phyloP scores from a whole-genome alignment of 1,140 invertebrate species.

The Drosophila virilis region DNA sequence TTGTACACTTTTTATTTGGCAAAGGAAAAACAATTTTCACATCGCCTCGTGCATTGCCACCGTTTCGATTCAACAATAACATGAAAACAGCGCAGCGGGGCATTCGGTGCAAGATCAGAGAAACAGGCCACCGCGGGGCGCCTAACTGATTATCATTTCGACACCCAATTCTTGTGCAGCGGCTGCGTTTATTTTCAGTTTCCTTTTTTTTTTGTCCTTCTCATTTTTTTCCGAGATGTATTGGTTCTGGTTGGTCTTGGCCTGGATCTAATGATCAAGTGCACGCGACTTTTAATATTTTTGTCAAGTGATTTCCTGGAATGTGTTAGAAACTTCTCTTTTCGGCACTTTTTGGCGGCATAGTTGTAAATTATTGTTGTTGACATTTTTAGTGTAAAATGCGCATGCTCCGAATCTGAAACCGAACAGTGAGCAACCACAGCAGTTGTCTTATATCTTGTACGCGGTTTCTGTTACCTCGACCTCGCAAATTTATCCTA shows the following conservation, averaged over 20 bases:
- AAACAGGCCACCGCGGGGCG: conserved; percentile 52
- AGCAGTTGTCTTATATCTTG: conserved; percentile 6
- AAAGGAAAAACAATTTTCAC: background rate
- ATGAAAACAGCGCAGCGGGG: conserved; percentile 49
- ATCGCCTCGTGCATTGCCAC: conserved; percentile 22
- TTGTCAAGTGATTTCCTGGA: conserved; percentile 66
- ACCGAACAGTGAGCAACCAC: background rate
- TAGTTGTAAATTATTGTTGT: conserved; percentile 67
- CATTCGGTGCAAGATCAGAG: conserved; percentile 63
- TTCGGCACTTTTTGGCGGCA: conserved; percentile 51
- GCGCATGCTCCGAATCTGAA: conserved; percentile 15
- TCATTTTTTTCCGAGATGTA: conserved; percentile 20
- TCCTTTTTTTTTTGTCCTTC: conserved; percentile 3
- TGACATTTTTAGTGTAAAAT: conserved; percentile 75
- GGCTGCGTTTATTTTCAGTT: conserved; percentile 39
- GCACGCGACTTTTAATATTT: conserved; percentile 41
- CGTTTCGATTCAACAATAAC: conserved; percentile 32
- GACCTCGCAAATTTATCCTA: background rate
- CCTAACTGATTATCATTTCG: conserved; percentile 72
- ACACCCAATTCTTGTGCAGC: conserved; percentile 65
- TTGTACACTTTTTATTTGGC: too few relatives aligned
- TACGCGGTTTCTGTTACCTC: conserved; percentile 1
- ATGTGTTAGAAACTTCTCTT: conserved; percentile 68
- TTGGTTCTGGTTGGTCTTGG: background rate
- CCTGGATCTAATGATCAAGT: conserved; percentile 41